Evolutionary conservation across 2,888 invertebrate genomes (phyloP), one percentile per base, ranked within the genome.

Genomic region (Thyatira batis): DNA sequence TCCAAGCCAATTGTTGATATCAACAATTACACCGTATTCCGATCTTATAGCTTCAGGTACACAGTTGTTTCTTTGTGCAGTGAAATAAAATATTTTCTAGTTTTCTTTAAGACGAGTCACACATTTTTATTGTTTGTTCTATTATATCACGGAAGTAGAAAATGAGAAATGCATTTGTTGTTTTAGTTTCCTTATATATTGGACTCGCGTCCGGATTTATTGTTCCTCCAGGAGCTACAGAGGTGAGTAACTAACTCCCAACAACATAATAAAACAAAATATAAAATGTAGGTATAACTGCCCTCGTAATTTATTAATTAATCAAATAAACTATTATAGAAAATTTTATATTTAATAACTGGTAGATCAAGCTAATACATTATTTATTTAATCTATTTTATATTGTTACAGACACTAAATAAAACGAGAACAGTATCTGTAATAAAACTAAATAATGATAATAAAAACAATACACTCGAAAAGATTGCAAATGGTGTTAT

Each of bases 121-220:
- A 52, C 52, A 54, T 51, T 53, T 52, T 55, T 55, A 52, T 54
- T 51, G 44, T 52, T 51, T 43, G 51, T 33, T 23, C 39, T 33
- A 55, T 54, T 65, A 61, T 60, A 60, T 58, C 28, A 51, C 70
- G 65, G 62, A 76, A 25, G 23, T 25, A 46, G 48, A 48, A 77
- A 78, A 87, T 87, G 86, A 82, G 71, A 75, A 80, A 74, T 72
- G 68, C 58, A 61, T 68, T 74, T 71, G 66, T 74, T 76, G 68
- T 77, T 76, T 73, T 80, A 77, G 72, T 85, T 76, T 62, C 67
- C 61, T 70, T 82, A 65, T 76, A 70, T 80, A 73, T 84, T 68
- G 73, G 73, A 69, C 61, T 77, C 60, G 66, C 65, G 74, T 73
- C 63, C 59, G 85, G 78, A 81, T 74, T 77, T 77, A 73, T 76